phyloP scores from a whole-genome alignment of 2,888 invertebrate genomes.

The Trachelus stipa region DNA sequence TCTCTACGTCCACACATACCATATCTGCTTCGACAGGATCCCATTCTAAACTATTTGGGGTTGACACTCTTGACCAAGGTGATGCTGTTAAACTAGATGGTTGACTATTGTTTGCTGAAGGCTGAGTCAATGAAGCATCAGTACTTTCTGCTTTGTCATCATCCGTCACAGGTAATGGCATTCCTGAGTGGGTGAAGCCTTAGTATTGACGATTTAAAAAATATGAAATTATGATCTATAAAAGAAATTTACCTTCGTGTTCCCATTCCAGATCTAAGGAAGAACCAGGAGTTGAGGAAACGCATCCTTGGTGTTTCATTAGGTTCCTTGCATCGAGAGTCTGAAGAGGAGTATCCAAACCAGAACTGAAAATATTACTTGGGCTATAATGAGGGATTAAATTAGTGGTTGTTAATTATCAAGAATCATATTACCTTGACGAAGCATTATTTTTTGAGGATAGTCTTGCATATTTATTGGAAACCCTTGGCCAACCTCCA shows the following conservation, averaged over 20 bases:
- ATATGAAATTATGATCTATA: not conserved
- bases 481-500: conserved; percentile 48
- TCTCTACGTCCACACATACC: conserved; percentile 73
- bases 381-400: not conserved
- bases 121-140: conserved; percentile 44
- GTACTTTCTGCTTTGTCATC: conserved; percentile 40
- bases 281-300: conserved; percentile 73
- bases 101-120: conserved; percentile 51
- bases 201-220: not conserved
- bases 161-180: conserved; percentile 41
- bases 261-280: conserved; percentile 80
- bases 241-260: conserved; percentile 69
- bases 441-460: conserved; percentile 48
- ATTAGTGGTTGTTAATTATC: not conserved
- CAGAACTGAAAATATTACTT: conserved; percentile 46
- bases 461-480: conserved; percentile 53
- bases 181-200: conserved; percentile 34
- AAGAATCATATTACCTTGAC: conserved; percentile 42
- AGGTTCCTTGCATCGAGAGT: conserved; percentile 72
- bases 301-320: conserved; percentile 60
- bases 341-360: conserved; percentile 72
- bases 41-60: conserved; percentile 78
- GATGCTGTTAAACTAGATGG: conserved; percentile 60
- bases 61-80: conserved; percentile 73
- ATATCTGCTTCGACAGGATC: conserved; percentile 72